Conservation (phyloP, 2,113 vertebrate species). For the Varanus komodoensis region DNA sequence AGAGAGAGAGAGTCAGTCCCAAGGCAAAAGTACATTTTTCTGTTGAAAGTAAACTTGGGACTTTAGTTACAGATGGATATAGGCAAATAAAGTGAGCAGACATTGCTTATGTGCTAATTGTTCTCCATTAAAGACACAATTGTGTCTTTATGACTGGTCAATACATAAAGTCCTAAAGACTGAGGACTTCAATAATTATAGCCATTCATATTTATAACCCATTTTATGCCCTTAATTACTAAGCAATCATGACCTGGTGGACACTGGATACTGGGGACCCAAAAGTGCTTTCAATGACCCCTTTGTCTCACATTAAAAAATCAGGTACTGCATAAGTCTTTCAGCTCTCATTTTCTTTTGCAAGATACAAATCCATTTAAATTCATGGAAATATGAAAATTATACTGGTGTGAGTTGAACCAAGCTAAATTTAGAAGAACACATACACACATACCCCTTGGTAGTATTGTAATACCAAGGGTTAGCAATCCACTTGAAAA, state of each 20-base stretch:
- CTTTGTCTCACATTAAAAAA: neutral
- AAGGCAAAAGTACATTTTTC: neutral
- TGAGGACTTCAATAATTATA: neutral
- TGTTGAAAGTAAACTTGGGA: neutral
- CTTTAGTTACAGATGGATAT: neutral
- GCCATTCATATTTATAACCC: slow-evolving; percentile 2
- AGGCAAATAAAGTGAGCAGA: neutral
- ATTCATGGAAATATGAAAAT: neutral
- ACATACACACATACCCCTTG: too few species aligned
- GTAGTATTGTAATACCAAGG: neutral
- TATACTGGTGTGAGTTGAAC: neutral
- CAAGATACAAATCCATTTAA: neutral
- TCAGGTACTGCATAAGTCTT: neutral
- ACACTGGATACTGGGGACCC: neutral
- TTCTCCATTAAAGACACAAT: neutral
- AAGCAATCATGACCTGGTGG: neutral
- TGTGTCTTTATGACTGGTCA: slow-evolving; percentile 10
- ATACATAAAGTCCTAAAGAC: neutral
- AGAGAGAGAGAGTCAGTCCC: neutral
- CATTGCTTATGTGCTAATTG: neutral
- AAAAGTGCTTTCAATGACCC: slow-evolving; percentile 10
- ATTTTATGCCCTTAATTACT: slow-evolving; percentile 9
- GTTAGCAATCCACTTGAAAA: neutral
- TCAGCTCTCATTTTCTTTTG: neutral
- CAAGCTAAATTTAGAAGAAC: neutral